Evolutionary conservation across 53 echinoderm and acorn worm species (phyloP), one percentile per base, ranked within the genome.

Genomic region (Holothuria scabra): DNA sequence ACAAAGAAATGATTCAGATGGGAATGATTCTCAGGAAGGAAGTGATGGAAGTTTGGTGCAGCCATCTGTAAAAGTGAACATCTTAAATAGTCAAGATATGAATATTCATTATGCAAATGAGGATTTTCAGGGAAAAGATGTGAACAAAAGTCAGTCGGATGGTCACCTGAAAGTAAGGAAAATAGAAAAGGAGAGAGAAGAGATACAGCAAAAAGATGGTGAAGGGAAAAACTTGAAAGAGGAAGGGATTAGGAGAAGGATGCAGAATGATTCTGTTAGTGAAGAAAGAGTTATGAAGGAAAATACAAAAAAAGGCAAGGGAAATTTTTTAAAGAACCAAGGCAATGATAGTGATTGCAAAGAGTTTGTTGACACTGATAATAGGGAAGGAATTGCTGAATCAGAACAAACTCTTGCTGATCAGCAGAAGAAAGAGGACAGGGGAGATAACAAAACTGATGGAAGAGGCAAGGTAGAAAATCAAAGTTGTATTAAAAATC

Each of bases 181-280:
- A 1, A 8, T 52, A 1, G 52, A 52, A 18, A 16, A 52, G 3
- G 18, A 52, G 18, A 52, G 16, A 35, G 62, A 82, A 90, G 74
- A 81, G 74, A 57, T 60, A 85, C 21, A 21, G 49, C 79, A 70
- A 83, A 57, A 89, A 31, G 86, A 86, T 33, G 80, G 67, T 35
- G 11, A 41, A 13, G 81, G 88, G 14, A 79, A 79, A 34, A 84
- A 87, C 29, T 56, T 75, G 56, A 46, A 66, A 28, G 84, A 85
- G 30, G 83, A 83, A 86, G 62, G 82, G 22, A 70, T 30, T 59
- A 76, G 83, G 65, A 66, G 56, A 46, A 69, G 59, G 84, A 88
- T 85, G 79, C 46, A 85, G 62, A n/a, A 56, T 49, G 90, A 52
- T 52, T 16, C 0, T 52, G 14, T 52, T 16, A 18, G 18, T 52